Base-by-base conservation (phyloP, 2,113 vertebrate species). In the Sorex araneus region DNA sequence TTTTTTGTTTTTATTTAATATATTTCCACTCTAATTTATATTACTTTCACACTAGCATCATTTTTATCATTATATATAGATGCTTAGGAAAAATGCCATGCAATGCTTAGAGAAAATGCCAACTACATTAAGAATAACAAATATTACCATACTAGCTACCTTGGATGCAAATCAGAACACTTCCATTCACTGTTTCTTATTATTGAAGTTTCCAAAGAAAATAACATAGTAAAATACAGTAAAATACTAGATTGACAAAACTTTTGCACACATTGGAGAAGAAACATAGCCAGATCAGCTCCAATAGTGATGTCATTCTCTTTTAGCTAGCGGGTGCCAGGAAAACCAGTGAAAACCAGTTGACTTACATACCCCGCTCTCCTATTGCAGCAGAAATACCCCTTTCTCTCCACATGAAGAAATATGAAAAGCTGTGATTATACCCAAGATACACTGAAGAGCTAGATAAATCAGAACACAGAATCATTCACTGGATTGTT, bases 91-190 rank as follows among this genome's bases (percentile, higher is more conserved):
- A 8, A 80, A 92, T 57, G 57, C 15, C 7, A 21, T 34, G 10
- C 8, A 87, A 67, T 81, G 18, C 10, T 69, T 81, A 6, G 27
- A 3, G 87, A 92, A 5, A 21, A 30, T 5, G 27, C 80, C 21
- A n/a, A 66, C 10, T 40, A 34, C 69, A 54, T 87, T 45, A 81
- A 87, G 4, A 36, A 67, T 50, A 67, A 30, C 23, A 67, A 74
- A 81, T 30, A 81, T 92, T 60, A 81, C n/a, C 64, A 80, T 57
- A 18, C 21, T 57, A 92, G 32, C 9, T 43, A 64, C 67, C 28
- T 67, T 28, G 34, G 74, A 87, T 36, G 74, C 34, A 92, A 87
- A 3, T 73, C 43, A 28, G 66, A 60, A 64, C 12, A 36, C 25
- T 84, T 73, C n/a, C 77, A 4, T 6, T 13, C 15, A 43, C 19